Percentiles rank a stretch among this genome's conserved stretches.
These are phyloP conservation scores for Sandelia bainsii DNA, from an alignment of 2,797 vertebrate species.

Conservation along the genomic window DNA sequence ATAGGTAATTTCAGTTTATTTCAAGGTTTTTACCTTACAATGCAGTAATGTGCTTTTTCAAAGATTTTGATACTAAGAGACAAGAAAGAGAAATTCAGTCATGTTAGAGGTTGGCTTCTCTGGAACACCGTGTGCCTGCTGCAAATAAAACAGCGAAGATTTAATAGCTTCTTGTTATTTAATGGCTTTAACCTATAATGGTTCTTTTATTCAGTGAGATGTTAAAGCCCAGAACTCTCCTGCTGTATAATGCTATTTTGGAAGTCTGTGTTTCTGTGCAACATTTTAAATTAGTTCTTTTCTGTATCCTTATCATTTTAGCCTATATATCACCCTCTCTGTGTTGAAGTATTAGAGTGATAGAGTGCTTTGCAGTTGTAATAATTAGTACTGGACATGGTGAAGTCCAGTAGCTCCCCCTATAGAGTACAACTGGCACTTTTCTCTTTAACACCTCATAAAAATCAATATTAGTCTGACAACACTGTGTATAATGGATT, in stretches of 20 bases:
- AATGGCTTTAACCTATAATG: slow-evolving; percentile 8
- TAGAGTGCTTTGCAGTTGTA: background rate
- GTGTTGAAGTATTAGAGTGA: background rate
- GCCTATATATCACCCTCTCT: background rate
- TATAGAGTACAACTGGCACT: background rate
- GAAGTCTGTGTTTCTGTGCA: slow-evolving; percentile 1
- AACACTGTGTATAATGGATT: background rate
- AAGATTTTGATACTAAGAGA: background rate
- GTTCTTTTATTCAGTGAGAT: slow-evolving; percentile 2
- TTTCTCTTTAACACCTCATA: background rate
- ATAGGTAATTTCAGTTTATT: background rate
- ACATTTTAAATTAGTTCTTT: background rate
- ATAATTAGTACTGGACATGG: background rate
- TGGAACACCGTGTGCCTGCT: background rate
- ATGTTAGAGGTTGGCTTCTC: background rate
- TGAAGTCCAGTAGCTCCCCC: background rate
- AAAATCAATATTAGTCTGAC: background rate
- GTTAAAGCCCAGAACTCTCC: background rate
- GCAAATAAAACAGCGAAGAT: background rate
- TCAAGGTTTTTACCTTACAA: background rate
- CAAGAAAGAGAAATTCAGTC: background rate
- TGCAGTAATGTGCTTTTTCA: background rate
- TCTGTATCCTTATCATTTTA: background rate
- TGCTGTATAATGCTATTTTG: background rate
- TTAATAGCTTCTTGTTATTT: slow-evolving; percentile 5